These are phyloP conservation scores for Cantharis nigra DNA, from an alignment of 2,888 invertebrate genomes.

Conservation along the genomic window DNA sequence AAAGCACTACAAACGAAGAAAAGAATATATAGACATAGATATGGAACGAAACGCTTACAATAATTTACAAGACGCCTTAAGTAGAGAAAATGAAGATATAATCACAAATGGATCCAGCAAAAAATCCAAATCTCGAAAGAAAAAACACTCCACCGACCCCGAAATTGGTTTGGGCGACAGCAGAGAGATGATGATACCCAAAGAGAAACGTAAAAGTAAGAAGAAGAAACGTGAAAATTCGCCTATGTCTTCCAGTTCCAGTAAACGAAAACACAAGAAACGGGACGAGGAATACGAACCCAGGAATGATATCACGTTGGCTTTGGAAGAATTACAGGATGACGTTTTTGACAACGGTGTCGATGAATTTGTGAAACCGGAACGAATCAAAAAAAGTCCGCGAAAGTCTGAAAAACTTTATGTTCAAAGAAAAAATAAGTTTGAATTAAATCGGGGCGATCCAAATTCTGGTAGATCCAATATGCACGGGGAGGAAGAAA, in stretches of 20 bases:
- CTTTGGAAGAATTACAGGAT: constrained; percentile 56
- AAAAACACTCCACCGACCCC: constrained; percentile 42
- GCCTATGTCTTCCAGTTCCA: constrained; percentile 38
- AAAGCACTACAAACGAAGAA: constrained; percentile 51
- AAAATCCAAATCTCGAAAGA: constrained; percentile 53
- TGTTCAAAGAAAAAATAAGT: constrained; percentile 54
- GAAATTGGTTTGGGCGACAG: constrained; percentile 51
- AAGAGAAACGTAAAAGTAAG: constrained; percentile 53
- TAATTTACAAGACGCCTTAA: constrained; percentile 51
- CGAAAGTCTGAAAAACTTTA: constrained; percentile 52
- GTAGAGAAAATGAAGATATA: constrained; percentile 49
- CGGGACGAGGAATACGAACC: constrained; percentile 52
- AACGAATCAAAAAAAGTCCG: constrained; percentile 49
- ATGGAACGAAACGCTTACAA: constrained; percentile 52
- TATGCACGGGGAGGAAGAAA: constrained; percentile 32
- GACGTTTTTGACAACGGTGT: constrained; percentile 54
- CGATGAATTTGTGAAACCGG: constrained; percentile 42
- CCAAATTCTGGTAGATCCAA: constrained; percentile 37
- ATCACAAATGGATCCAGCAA: constrained; percentile 44
- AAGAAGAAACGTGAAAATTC: constrained; percentile 52
- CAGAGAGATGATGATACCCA: constrained; percentile 56
- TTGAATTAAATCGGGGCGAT: constrained; percentile 46
- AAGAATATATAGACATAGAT: constrained; percentile 51
- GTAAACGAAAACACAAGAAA: constrained; percentile 51
- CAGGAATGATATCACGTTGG: constrained; percentile 52